Evolutionary conservation across 2,888 invertebrate genomes (phyloP), one percentile per base, ranked within the genome.

Genomic region (Athripsodes cinereus): DNA sequence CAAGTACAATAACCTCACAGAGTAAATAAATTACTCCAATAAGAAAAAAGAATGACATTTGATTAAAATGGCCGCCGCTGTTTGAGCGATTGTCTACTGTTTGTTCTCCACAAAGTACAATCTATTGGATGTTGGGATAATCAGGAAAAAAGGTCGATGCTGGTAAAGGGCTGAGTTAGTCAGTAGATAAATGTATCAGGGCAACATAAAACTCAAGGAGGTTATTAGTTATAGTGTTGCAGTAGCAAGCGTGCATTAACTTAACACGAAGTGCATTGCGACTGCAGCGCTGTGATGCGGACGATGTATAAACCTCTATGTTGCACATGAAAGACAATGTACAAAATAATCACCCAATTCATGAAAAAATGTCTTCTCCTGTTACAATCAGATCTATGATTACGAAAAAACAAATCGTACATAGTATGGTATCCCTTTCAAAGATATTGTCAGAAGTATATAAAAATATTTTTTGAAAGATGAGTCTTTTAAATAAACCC

Each of bases 101-200:
- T n/a, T n/a, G n/a, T n/a, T n/a, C 20, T 57, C 58, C 53, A 18
- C 46, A 31, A 59, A 59, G 56, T 59, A 56, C 56, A 31, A 26
- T 18, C 21, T n/a, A n/a, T n/a, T n/a, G 48, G 44, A 52, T n/a
- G 47, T 13, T 35, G 51, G 47, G 51, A 60, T 21, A 60, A 31
- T 22, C 18, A 16, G 57, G 51, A 56, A 50, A 57, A 34, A 61
- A 59, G 59, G 62, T 58, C 55, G 49, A 34, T 40, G 54, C 22
- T 53, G 19, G 59, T 51, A 53, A 61, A 63, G 63, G 63, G 63
- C 63, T 61, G 61, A 63, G 59, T 63, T 61, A 63, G 63, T 59
- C 52, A 61, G 58, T 51, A 61, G 63, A 61, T 63, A 61, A 57
- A 63, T 46, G 35, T 61, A 56, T 49, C 48, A 59, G 61, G 63